A percentile compares a stretch with the other conserved stretches of the same genome.
phyloP scores from a whole-genome alignment of 2,113 vertebrate genomes.

The Terrapene triunguis region DNA sequence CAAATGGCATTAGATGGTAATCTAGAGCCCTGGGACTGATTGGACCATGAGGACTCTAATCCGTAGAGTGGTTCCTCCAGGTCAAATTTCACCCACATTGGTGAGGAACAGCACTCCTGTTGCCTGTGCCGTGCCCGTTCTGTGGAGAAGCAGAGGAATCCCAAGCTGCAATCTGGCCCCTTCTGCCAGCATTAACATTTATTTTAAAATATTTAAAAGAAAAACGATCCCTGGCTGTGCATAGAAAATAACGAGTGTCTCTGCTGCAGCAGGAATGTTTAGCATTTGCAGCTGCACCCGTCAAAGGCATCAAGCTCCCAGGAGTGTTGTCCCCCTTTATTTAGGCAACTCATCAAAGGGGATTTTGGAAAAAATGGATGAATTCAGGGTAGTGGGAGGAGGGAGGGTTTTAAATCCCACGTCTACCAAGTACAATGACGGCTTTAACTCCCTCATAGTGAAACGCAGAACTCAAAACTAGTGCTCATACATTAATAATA shows the following conservation, averaged over 20 bases:
- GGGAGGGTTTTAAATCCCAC: background rate
- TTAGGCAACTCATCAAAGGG: background rate
- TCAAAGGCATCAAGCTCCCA: rapidly evolving
- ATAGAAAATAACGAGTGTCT: background rate
- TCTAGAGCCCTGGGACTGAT: background rate
- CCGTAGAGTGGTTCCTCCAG: background rate
- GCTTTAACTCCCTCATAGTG: rapidly evolving
- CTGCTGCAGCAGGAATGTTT: background rate
- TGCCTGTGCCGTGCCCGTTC: background rate
- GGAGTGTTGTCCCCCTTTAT: rapidly evolving
- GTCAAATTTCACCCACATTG: background rate
- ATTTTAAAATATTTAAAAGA: background rate
- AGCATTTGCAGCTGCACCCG: background rate
- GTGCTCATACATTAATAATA: background rate
- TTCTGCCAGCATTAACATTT: background rate
- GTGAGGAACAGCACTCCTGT: background rate
- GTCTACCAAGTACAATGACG: rapidly evolving
- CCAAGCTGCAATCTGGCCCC: background rate
- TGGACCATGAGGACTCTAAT: background rate
- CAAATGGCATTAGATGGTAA: background rate
- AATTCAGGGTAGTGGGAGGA: background rate
- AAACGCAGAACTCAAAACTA: background rate
- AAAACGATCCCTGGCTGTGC: background rate
- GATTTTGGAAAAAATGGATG: background rate
- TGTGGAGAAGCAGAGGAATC: background rate